Evolutionary conservation across 92 coral and sea anemone species (phyloP), one percentile per base, ranked within the genome.

Genomic region (Desmophyllum pertusum): DNA sequence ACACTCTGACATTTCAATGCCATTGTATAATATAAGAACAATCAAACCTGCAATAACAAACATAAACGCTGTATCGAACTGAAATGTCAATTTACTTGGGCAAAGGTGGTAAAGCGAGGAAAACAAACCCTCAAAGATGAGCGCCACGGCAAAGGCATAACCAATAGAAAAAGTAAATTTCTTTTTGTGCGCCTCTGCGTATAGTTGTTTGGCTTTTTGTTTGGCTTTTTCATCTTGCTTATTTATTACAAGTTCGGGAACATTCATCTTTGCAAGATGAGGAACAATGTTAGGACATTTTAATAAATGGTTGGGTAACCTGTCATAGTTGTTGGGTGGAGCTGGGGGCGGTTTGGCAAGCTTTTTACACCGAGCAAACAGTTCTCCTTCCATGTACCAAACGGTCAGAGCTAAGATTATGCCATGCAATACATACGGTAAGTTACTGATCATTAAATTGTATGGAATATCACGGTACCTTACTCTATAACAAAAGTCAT

Each of bases 41-140:
- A 93, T 90, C 37, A 95, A 78, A 11, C 94, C 97, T 39, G 93
- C 83, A 36, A 91, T 91, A n/a, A 95, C 97, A 71, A 95, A 93
- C 98, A 95, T 95, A 78, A 95, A 95, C 0, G 97, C 97, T 3
- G 93, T 88, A 81, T 95, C 98, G 52, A 95, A 95, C 91, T 95
- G 98, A 67, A 95, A 95, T 5, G 97, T 95, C 75, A 95, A 59
- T 64, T 89, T 87, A 46, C 94, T 89, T 17, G 98, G 98, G 25
- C 98, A 93, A 33, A 95, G 71, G 46, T 95, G 98, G 66, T 95
- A 95, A 62, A 89, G 87, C 23, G 90, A 84, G 4, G 98, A 95
- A 75, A 95, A 95, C 23, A 87, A 46, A 0, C 98, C 98, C 62
- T 93, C 95, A 27, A 95, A 93, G 31, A 86, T 46, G 63, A 95